A percentile compares a stretch with the other conserved stretches of the same genome.
Evolutionary conservation across 2,888 invertebrate species (phyloP).

Genomic region (Stenodema calcarata): DNA sequence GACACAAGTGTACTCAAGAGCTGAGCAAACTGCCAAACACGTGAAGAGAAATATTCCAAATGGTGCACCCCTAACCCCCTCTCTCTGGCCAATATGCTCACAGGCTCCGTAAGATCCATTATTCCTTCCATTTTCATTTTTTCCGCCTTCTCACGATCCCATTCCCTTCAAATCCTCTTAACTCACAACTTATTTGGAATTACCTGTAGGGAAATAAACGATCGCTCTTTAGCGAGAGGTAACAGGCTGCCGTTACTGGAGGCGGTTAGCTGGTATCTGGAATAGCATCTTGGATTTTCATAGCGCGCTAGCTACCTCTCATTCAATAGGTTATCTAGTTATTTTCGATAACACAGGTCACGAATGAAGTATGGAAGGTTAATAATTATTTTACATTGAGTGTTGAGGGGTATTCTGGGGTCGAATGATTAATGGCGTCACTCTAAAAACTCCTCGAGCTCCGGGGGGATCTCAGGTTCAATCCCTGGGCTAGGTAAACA

Average conservation of each 20-base stretch:
- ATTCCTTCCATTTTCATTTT: neutral
- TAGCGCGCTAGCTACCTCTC: too few relatives aligned
- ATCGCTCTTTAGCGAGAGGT: neutral
- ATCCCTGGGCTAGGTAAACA: too few relatives aligned
- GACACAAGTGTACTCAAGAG: constrained; percentile 45
- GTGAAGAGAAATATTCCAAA: constrained; percentile 35
- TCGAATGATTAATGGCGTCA: too few relatives aligned
- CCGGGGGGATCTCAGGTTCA: too few relatives aligned
- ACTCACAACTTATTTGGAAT: neutral
- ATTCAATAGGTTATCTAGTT: too few relatives aligned
- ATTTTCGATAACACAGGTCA: too few relatives aligned
- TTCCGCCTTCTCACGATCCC: neutral
- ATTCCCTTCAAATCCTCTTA: neutral
- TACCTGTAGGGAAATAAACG: neutral
- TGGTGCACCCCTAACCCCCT: constrained; percentile 24
- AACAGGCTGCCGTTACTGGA: neutral
- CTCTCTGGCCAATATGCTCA: neutral
- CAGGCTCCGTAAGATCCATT: neutral
- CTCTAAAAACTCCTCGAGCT: too few relatives aligned
- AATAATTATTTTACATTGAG: too few relatives aligned
- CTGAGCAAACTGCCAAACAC: constrained; percentile 45
- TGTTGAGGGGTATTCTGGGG: too few relatives aligned
- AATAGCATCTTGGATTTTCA: too few relatives aligned
- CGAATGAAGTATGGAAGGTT: too few relatives aligned
- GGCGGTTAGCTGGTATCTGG: neutral